Evolutionary conservation across 2,113 vertebrate species (phyloP).

Genomic region (Choloepus hoffmanni): DNA sequence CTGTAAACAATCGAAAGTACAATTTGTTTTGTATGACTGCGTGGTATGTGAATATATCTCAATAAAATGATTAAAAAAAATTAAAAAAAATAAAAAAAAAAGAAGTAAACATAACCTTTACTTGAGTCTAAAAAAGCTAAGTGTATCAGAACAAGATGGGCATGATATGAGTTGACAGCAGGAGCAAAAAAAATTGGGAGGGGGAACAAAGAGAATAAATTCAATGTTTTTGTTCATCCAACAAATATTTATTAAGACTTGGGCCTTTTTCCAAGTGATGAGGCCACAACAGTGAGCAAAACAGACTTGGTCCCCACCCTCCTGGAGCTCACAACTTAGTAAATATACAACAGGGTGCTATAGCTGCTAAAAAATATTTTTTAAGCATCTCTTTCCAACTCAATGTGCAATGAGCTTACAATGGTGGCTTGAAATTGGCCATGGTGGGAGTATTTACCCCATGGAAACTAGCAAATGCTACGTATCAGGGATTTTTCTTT

Average conservation of each 20-base stretch:
- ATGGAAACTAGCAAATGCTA: background rate
- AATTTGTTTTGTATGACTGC: too few species aligned
- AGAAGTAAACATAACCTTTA: background rate
- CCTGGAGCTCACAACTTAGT: background rate
- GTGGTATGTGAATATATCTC: too few species aligned
- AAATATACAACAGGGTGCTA: background rate
- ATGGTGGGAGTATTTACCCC: background rate
- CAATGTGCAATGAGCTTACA: background rate
- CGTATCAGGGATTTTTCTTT: background rate
- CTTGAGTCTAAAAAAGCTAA: background rate
- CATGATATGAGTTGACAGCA: background rate
- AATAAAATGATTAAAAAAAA: too few species aligned
- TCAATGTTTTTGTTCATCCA: background rate
- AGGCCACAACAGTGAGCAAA: background rate
- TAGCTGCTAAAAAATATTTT: background rate
- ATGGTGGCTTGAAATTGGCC: background rate
- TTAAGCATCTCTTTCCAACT: background rate
- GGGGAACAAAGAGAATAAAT: background rate
- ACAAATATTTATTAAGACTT: background rate
- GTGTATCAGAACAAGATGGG: conserved; percentile 1
- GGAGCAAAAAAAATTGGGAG: background rate
- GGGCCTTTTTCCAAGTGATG: background rate
- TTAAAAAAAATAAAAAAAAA: too few species aligned
- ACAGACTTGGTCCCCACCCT: background rate
- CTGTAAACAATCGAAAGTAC: too few species aligned